A percentile compares a stretch with the other conserved stretches of the same genome.
Evolutionary conservation across 1,140 invertebrate genomes (phyloP).

Genomic region (Spodoptera frugiperda): DNA sequence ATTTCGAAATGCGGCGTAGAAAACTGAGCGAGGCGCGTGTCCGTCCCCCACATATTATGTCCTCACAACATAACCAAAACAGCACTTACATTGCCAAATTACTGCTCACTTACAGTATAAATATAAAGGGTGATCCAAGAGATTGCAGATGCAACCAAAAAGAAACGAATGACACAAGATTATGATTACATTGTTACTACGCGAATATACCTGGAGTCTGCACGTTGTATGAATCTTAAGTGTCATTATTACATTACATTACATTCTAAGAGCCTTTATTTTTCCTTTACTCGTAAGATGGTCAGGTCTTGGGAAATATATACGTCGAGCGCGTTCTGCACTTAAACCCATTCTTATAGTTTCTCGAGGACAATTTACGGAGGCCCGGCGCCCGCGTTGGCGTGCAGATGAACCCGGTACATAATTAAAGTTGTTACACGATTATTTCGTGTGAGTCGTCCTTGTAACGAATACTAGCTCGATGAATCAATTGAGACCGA

Average conservation of each 20-base stretch:
- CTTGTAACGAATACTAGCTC: constrained; percentile 60
- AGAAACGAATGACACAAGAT: constrained; percentile 11
- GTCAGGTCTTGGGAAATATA: background rate
- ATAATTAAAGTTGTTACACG: constrained; percentile 39
- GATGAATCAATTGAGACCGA: constrained; percentile 57
- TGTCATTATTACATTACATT: background rate
- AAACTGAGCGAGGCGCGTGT: background rate
- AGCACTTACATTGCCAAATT: background rate
- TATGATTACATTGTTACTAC: constrained; percentile 1
- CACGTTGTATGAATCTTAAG: constrained; percentile 6
- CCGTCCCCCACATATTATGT: background rate
- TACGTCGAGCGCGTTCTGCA: background rate
- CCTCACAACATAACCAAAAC: background rate
- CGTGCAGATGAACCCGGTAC: constrained; percentile 29
- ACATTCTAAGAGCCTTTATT: constrained; percentile 8
- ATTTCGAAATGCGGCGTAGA: constrained; percentile 11
- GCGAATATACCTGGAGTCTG: background rate
- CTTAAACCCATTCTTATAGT: constrained; percentile 14
- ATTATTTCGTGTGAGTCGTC: constrained; percentile 54
- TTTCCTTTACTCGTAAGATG: background rate
- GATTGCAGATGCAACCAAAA: constrained; percentile 5
- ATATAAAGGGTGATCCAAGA: background rate
- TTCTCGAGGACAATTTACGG: constrained; percentile 28
- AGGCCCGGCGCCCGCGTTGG: background rate
- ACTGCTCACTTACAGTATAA: background rate